phyloP scores from a whole-genome alignment of 2,888 invertebrate species.

The Merodon equestris region DNA sequence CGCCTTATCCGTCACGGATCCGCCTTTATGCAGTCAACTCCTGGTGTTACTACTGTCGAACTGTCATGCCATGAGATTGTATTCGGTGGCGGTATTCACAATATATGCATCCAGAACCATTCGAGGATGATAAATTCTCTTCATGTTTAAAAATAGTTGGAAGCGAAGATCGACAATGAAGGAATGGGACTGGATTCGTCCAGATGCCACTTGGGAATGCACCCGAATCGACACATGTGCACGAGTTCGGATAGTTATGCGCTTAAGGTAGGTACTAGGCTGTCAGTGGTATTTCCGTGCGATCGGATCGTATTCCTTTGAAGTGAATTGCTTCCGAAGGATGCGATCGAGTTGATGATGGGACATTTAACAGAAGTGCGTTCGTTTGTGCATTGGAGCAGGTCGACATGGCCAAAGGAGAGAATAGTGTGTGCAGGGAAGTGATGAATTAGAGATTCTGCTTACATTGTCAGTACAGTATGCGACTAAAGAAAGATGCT shows the following conservation, averaged over 20 bases:
- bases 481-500: too few species aligned
- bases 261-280: constrained; percentile 7
- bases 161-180: constrained; percentile 21
- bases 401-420: too few species aligned
- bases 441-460: too few species aligned
- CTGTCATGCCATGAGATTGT: constrained; percentile 9
- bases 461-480: too few species aligned
- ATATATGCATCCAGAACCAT: constrained; percentile 8
- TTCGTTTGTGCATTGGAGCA: too few species aligned
- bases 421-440: too few species aligned
- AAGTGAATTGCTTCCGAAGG: constrained; percentile 12
- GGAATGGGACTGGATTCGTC: constrained; percentile 41
- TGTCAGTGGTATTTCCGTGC: constrained; percentile 24
- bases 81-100: constrained; percentile 22
- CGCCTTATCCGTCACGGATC: constrained; percentile 38
- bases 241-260: constrained; percentile 5
- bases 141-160: constrained; percentile 40
- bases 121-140: constrained; percentile 43
- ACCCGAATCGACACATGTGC: constrained; percentile 26
- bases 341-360: constrained; percentile 18
- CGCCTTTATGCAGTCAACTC: constrained; percentile 11
- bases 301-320: constrained; percentile 38
- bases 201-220: constrained; percentile 48
- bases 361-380: too few species aligned
- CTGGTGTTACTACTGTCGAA: constrained; percentile 12